Evolutionary conservation across 1,140 invertebrate genomes (phyloP), one percentile per base, ranked within the genome.

Genomic region (Scaptomyza pallida): DNA sequence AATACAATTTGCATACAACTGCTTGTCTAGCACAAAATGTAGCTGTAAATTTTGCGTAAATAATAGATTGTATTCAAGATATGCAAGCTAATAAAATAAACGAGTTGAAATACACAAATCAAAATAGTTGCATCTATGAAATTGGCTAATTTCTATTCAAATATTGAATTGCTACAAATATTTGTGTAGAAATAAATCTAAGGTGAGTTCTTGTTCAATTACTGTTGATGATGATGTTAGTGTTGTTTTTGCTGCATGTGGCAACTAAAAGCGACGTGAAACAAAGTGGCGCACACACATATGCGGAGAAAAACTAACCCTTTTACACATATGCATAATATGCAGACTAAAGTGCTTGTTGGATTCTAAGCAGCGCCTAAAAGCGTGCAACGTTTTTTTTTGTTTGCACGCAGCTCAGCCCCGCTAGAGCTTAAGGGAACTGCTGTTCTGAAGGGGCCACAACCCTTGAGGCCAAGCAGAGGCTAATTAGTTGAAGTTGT

Each of bases 401-500:
- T 51, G 26, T 43, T 44, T 44, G 48, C 72, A 47, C 45, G 44
- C 17, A 16, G 44, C 51, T 13, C 16, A 40, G 19, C 23, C 43
- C 26, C 61, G 33, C 21, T 59, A 30, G 55, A 21, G 52, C 57
- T 60, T 19, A 77, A 57, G 40, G 55, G 47, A 4, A 26, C 5
- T 26, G 23, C n/a, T 26, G 23, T 26, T 26, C n/a, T n/a, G 23
- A 77, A 57, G 44, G 55, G 47, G 56, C 40, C 41, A 40, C 44
- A 67, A 15, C 62, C 70, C 67, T 70, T 75, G 80, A 62, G 63
- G 62, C 68, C 43, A 70, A 75, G 76, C 77, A 67, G 51, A 64
- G 56, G 73, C 81, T 85, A 86, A 85, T 86, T 85, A 86, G 81
- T 76, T 88, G 62, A 85, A 85, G 73, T 81, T 77, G 69, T 75